Evolutionary conservation across 2,888 invertebrate species (phyloP).

Genomic region (Cryptophagus acutangulus): DNA sequence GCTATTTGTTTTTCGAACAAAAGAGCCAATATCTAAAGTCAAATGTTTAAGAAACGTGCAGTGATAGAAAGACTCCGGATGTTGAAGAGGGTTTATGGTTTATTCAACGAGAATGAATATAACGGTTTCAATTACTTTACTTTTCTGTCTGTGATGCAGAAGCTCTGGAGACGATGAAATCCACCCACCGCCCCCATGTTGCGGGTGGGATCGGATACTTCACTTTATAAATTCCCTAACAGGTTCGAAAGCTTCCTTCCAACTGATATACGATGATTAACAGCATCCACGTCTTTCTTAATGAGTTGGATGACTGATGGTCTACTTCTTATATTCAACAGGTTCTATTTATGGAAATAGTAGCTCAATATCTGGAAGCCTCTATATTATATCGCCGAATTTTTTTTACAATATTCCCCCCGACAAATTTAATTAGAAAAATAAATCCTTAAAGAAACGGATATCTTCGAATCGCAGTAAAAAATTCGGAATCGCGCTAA

Average conservation of each 20-base stretch:
- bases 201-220: too few relatives aligned
- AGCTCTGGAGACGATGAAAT: too few relatives aligned
- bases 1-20: too few relatives aligned
- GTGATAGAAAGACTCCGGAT: constrained; percentile 32
- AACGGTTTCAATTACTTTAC: constrained; percentile 32
- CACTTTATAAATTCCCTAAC: not conserved
- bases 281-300: constrained; percentile 10
- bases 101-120: constrained; percentile 39
- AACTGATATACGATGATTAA: constrained; percentile 12
- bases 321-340: constrained; percentile 15
- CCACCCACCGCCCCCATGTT: too few relatives aligned
- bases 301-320: constrained; percentile 7
- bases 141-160: constrained; percentile 15
- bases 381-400: too few relatives aligned
- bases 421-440: too few relatives aligned
- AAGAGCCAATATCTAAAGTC: too few relatives aligned
- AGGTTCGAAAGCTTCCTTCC: constrained; percentile 1
- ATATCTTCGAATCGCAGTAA: too few relatives aligned
- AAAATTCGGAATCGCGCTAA: constrained; percentile 54
- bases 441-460: too few relatives aligned
- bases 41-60: constrained; percentile 29
- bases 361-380: too few relatives aligned
- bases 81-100: constrained; percentile 36
- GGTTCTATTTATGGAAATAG: too few relatives aligned
- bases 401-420: too few relatives aligned